phyloP scores from a whole-genome alignment of 2,888 invertebrate genomes.

The Myopa testacea region DNA sequence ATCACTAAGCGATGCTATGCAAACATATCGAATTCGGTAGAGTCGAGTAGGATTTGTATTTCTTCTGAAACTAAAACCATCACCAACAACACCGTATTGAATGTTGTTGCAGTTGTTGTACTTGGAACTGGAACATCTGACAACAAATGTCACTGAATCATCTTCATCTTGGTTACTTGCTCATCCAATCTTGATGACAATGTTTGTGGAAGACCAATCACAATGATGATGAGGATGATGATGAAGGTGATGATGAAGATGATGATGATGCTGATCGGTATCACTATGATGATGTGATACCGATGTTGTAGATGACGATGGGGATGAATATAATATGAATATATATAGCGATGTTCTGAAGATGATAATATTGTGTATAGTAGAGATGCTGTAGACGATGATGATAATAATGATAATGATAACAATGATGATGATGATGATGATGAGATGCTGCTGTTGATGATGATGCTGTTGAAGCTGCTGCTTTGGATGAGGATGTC shows the following conservation, averaged over 20 bases:
- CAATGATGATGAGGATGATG: background rate
- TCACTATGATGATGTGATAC: conserved; percentile 13
- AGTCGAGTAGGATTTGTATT: background rate
- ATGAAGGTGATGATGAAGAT: background rate
- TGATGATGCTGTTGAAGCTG: conserved; percentile 1
- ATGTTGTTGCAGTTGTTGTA: background rate
- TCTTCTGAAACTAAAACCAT: background rate
- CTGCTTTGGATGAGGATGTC: conserved; percentile 6
- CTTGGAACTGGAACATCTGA: conserved; percentile 12
- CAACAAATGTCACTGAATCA: conserved; percentile 34
- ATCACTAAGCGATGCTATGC: conserved; percentile 31
- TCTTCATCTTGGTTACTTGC: background rate
- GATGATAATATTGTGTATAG: background rate
- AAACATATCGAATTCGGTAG: conserved; percentile 34
- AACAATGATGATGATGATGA: background rate
- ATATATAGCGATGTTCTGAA: too few relatives aligned
- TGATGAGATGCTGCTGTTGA: too few relatives aligned
- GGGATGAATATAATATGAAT: too few relatives aligned
- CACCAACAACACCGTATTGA: background rate
- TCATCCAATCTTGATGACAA: background rate
- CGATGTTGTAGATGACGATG: background rate
- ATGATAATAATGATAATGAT: background rate
- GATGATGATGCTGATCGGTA: conserved; percentile 12
- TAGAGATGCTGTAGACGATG: background rate
- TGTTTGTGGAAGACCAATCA: background rate